These are phyloP conservation scores for Cybosia mesomella DNA, from an alignment of 2,888 invertebrate species.

Conservation along the genomic window DNA sequence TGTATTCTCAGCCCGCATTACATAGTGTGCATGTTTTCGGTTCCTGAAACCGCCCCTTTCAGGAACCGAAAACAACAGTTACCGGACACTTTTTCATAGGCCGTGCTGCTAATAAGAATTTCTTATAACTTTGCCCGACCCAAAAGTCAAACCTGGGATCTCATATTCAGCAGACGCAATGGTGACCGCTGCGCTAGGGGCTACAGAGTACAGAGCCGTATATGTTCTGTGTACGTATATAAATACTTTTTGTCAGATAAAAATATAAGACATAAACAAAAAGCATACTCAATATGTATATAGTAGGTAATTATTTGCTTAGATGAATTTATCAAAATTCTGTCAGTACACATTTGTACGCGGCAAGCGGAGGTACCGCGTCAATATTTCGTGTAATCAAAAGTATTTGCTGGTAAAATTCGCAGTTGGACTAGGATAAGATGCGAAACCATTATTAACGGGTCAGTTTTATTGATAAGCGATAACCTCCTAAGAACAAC, in stretches of 20 bases:
- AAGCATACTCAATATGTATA: background rate
- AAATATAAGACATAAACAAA: background rate
- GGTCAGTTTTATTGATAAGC: slow-evolving; percentile 75
- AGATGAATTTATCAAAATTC: background rate
- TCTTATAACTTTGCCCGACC: background rate
- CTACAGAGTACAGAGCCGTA: background rate
- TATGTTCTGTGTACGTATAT: background rate
- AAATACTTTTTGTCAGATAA: slow-evolving; percentile 1
- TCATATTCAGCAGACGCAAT: background rate
- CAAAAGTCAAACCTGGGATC: background rate
- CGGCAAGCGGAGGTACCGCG: slow-evolving; percentile 3
- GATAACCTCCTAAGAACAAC: slow-evolving; percentile 74
- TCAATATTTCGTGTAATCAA: background rate
- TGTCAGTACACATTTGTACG: slow-evolving; percentile 6
- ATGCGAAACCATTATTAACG: slow-evolving; percentile 62
- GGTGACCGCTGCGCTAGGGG: background rate
- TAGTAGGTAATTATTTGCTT: background rate
- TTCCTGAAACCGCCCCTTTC: no score
- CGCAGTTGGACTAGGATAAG: slow-evolving; percentile 57
- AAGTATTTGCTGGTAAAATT: slow-evolving; percentile 52
- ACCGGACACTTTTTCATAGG: background rate
- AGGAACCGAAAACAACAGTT: background rate
- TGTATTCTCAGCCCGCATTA: background rate
- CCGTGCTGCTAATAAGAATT: background rate
- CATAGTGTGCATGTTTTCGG: background rate